Evolutionary conservation across 2,888 invertebrate genomes (phyloP), one percentile per base, ranked within the genome.

Genomic region (Drosophila prostipennis): DNA sequence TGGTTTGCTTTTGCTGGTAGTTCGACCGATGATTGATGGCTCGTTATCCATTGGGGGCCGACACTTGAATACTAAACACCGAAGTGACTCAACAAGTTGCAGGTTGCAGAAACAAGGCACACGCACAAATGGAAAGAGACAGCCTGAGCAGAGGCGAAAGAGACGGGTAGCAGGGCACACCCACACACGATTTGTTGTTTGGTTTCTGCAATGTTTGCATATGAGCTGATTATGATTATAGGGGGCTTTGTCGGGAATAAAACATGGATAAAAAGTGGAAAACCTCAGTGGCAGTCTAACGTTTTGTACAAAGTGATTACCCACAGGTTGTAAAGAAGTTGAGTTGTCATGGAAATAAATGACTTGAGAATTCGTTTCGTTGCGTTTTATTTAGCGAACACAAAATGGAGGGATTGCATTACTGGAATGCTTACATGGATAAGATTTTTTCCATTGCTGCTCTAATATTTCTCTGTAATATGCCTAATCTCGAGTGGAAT

Each of bases 81-180:
- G 56, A 19, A 76, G 76, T 87, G 82, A 87, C 86, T 82, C 82
- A 82, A 82, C 88, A 85, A 87, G 88, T 82, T 85, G 86, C 82
- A 80, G 36, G 55, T 68, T 72, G 71, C 40, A 40, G 73, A 72
- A 74, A 63, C 49, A 61, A 63, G 56, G 51, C 36, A 58, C 58
- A 61, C 51, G 56, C 40, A n/a, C 49, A 34, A 37, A 32, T 16
- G 39, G 39, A 43, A 49, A 37, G 36, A 37, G 60, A 45, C 13
- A n/a, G 23, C 19, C 3, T 1, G 7, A 14, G 4, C 1, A 3
- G 8, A 1, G 13, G 3, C 23, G 37, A 53, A 53, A 26, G 61
- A 61, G 48, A 19, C 13, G 43, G 32, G 19, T 19, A 19, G 32
- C 32, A 11, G 37, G 58, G 29, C 77, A 40, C 75, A 51, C 54